Base-by-base conservation (phyloP, 2,113 vertebrate species). In the Candoia aspera region DNA sequence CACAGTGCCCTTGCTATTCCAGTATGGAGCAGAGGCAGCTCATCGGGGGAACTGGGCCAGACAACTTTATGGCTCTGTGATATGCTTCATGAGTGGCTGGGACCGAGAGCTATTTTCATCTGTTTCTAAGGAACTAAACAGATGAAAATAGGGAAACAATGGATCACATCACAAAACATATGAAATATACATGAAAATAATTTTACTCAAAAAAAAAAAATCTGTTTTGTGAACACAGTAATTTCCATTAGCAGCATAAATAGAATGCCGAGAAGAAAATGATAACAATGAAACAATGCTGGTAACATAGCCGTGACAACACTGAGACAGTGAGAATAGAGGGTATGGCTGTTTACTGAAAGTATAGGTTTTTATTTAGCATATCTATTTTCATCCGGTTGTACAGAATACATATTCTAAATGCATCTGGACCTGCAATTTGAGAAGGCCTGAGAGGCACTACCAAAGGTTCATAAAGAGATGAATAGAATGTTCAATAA, bases 341-440 rank as follows among this genome's bases (percentile, higher is more conserved):
- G 87, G 91, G 60, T 90, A 93, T 93, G 59, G 68, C 15, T 96
- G 92, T 96, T 95, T 96, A 94, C 88, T 92, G 86, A 95, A 96
- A 94, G 93, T 95, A 96, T 94, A 55, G 84, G 6, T 58, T 95
- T 79, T 95, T 96, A 93, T 90, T 93, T 94, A 95, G 85, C 91
- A 91, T 89, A 91, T 95, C 88, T 95, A 54, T 96, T 94, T 95
- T 94, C 91, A 94, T 86, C 33, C 3, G 0, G 62, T 96, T 92
- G 88, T 87, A 94, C 94, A 84, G 59, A 91, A 62, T 60, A 17
- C 90, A 85, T 93, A 92, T 90, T 93, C 37, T 79, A 94, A 89
- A 8, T 87, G 62, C 88, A 10, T 73, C 93, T 73, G 3, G 91
- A 85, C 93, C 89, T 94, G 26, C 29, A 87, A 94, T 92, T 9